Conservation (phyloP, 2,113 vertebrate species). For the Prunella fulvescens region DNA sequence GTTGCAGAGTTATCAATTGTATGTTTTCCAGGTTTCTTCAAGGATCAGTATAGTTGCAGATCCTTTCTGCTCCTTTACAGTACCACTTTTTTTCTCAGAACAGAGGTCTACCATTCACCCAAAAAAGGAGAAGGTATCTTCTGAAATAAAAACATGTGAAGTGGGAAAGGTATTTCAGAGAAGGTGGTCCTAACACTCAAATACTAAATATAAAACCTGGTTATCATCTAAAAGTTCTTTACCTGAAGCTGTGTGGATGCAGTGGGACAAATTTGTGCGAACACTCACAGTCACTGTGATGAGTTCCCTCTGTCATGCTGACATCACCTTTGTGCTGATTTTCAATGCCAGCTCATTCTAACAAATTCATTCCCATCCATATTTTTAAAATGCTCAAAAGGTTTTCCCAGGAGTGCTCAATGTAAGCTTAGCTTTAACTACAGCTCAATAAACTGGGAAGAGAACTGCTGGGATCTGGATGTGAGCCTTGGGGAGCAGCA, state of each 20-base stretch:
- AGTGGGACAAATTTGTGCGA: background rate
- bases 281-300: background rate
- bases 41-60: conserved; percentile 5
- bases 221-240: background rate
- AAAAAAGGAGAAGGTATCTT: background rate
- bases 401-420: background rate
- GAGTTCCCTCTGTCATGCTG: background rate
- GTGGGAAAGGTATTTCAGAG: background rate
- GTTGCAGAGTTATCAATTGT: background rate
- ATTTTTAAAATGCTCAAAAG: background rate
- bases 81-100: background rate
- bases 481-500: background rate
- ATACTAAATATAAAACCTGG: background rate
- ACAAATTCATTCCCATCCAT: background rate
- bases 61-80: background rate
- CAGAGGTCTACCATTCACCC: background rate
- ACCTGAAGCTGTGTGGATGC: background rate
- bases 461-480: background rate
- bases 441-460: background rate
- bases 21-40: background rate
- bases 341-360: background rate
- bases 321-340: background rate
- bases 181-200: background rate
- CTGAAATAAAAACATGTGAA: background rate
- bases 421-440: background rate